Conservation (phyloP, 2,888 invertebrate genomes). For the Carabus problematicus region DNA sequence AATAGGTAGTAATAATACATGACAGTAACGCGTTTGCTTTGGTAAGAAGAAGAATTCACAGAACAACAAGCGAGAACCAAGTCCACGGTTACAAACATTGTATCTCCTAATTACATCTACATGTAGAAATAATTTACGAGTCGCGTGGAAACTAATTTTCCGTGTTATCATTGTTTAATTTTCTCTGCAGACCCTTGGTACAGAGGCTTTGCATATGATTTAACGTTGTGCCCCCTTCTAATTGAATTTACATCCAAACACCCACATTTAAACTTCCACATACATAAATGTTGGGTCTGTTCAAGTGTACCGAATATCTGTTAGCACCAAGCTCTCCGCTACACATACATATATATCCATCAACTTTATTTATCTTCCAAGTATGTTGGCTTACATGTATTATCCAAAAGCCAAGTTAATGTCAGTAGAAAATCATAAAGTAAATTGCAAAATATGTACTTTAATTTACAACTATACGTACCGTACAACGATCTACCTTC, state of each 20-base stretch:
- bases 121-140: constrained; percentile 35
- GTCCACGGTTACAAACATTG: not conserved
- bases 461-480: too few relatives aligned
- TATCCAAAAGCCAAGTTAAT: too few relatives aligned
- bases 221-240: constrained; percentile 36
- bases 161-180: constrained; percentile 40
- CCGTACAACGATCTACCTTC: too few relatives aligned
- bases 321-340: constrained; percentile 7
- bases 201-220: constrained; percentile 39
- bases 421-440: too few relatives aligned
- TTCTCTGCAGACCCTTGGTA: constrained; percentile 29
- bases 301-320: constrained; percentile 29
- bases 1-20: too few relatives aligned
- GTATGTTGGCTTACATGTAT: constrained; percentile 33
- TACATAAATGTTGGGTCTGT: constrained; percentile 24
- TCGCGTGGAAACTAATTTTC: constrained; percentile 36
- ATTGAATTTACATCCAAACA: constrained; percentile 40
- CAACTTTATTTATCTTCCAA: constrained; percentile 27
- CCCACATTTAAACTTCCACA: constrained; percentile 33
- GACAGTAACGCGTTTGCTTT: too few relatives aligned
- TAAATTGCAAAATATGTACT: too few relatives aligned
- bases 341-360: constrained; percentile 29
- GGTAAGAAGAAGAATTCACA: constrained; percentile 4
- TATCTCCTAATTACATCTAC: constrained; percentile 20
- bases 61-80: not conserved